Base-by-base conservation (phyloP, 2,888 invertebrate species). In the Corbicula japonica region DNA sequence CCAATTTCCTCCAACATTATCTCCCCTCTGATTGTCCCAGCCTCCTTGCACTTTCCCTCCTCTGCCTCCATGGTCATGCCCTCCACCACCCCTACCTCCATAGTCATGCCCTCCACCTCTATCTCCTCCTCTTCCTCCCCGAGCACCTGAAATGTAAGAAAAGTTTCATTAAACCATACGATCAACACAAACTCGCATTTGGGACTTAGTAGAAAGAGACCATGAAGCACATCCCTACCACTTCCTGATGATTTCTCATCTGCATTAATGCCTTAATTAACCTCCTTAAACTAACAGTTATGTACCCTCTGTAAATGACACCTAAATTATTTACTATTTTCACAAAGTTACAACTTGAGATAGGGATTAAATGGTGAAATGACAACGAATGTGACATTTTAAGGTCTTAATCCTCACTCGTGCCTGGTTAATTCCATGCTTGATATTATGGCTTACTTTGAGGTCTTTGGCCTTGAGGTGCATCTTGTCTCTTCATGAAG, bases 401-500 rank as follows among this genome's bases (percentile, higher is more conserved):
- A 44, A 63, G 12, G 3, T 21, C 18, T 6, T 44, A 18, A 8
- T n/a, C 4, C 10, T 12, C 41, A 23, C 1, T n/a, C n/a, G n/a
- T n/a, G n/a, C n/a, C n/a, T n/a, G n/a, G n/a, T n/a, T n/a, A n/a
- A n/a, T n/a, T n/a, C n/a, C n/a, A n/a, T n/a, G n/a, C n/a, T n/a
- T n/a, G n/a, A n/a, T n/a, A n/a, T n/a, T n/a, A n/a, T n/a, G 15
- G 78, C 85, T 76, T 69, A 87, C 87, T 83, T 26, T 84, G 84
- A 28, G 82, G 85, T 69, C 87, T 76, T 65, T 87, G 86, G 2
- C 83, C 83, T 63, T 88, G 87, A 48, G 88, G 88, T 18, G 86
- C 94, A 44, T 94, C 91, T 44, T 94, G 94, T 46, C 95, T 89
- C 90, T 97, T 97, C 90, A 96, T 96, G 97, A 98, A 99, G 0